Evolutionary conservation across 2,888 invertebrate species (phyloP), one percentile per base, ranked within the genome.

Genomic region (Liodrosophila aerea): DNA sequence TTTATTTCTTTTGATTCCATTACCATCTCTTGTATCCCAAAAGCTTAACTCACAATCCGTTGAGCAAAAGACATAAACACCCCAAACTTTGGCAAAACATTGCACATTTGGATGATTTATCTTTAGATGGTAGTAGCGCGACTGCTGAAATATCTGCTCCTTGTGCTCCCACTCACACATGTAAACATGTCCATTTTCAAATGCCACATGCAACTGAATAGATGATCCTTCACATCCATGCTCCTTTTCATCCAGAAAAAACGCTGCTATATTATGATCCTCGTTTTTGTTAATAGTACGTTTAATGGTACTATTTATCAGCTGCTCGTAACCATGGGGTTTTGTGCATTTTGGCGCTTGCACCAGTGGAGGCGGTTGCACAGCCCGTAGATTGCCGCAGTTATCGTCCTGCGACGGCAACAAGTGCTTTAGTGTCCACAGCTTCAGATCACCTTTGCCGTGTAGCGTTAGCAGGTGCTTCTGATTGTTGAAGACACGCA

Each of bases 391-490:
- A 30, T 57, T 70, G 7, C 50, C 54, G 12, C 39, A 9, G 16
- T 54, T 36, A 4, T 39, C 54, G 52, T 7, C 78, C 30, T 9
- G 36, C 1, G 36, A 9, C 0, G 50, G 30, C 50, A 54, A 8
- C 12, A 69, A 18, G 1, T 50, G 33, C 27, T 43, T 41, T 7
- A 90, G 70, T 0, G 81, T 72, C 90, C 89, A 90, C 1, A 90
- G 64, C 50, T 87, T 88, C 0, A 90, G 56, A 12, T 74, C 73
- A 4, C 90, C 90, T 29, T 76, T 71, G n/a, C 63, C 61, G 37
- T 90, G 88, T 11, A 89, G 63, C 0, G 89, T 86, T 22, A 90
- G 41, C n/a, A 90, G 63, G 36, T 86, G 84, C 43, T 81, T 77
- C 15, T 86, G 76, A 0, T 80, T 60, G 5, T 84, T 71, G 33